Percentiles rank a stretch among this genome's conserved stretches.
phyloP scores from a whole-genome alignment of 1,140 invertebrate genomes.

The Teleopsis dalmanni region DNA sequence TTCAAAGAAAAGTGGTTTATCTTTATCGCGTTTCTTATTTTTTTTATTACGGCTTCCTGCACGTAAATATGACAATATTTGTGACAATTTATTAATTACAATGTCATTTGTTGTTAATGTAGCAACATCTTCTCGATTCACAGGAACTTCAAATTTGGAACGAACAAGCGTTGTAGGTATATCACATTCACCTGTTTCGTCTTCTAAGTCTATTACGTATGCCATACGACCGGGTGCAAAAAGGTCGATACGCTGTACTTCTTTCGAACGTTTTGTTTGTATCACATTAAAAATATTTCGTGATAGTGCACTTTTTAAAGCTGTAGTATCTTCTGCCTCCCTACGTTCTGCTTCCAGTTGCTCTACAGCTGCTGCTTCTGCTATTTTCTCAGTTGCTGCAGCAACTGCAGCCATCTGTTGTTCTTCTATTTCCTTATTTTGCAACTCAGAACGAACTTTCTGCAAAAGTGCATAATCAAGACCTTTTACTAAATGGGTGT shows the following conservation, averaged over 20 bases:
- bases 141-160: slow-evolving; percentile 89
- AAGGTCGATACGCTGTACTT: slow-evolving; percentile 81
- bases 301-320: slow-evolving; percentile 72
- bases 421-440: slow-evolving; percentile 64
- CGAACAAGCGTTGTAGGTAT: slow-evolving; percentile 93
- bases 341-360: slow-evolving; percentile 42
- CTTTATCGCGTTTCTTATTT: slow-evolving; percentile 54
- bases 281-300: slow-evolving; percentile 66
- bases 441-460: slow-evolving; percentile 84
- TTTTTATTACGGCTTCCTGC: slow-evolving; percentile 72
- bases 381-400: slow-evolving; percentile 63
- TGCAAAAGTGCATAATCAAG: slow-evolving; percentile 98
- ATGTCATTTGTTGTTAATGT: slow-evolving; percentile 90
- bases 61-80: slow-evolving; percentile 91
- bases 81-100: slow-evolving; percentile 93
- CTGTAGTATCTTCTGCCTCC: slow-evolving; percentile 57
- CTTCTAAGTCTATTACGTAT: slow-evolving; percentile 87
- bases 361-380: slow-evolving; percentile 52
- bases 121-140: slow-evolving; percentile 53
- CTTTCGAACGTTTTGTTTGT: slow-evolving; percentile 56
- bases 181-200: slow-evolving; percentile 84
- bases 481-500: slow-evolving; percentile 99
- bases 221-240: slow-evolving; percentile 96
- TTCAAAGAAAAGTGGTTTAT: slow-evolving; percentile 40
- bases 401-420: slow-evolving; percentile 79